Conservation (phyloP, 2,888 invertebrate species). For the Graphium colonna region DNA sequence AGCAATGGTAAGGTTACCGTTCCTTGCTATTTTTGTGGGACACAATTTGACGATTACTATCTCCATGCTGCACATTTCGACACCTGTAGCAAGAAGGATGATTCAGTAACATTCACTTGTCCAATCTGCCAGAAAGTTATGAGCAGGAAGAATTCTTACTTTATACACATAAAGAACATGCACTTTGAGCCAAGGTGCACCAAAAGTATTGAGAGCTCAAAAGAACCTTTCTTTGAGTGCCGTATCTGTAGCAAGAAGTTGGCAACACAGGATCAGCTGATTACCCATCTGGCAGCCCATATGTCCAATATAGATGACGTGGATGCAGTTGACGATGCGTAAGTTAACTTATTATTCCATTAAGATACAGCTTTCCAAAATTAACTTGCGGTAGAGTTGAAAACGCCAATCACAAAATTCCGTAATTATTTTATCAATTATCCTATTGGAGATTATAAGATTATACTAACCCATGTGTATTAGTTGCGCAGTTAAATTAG, state of each 20-base stretch:
- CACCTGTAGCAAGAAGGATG: slow-evolving; percentile 46
- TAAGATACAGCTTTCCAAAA: too few relatives aligned
- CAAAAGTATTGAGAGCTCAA: background rate
- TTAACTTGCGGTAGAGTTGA: too few relatives aligned
- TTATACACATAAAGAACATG: slow-evolving; percentile 50
- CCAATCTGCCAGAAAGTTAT: slow-evolving; percentile 52
- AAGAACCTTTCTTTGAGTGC: slow-evolving; percentile 44
- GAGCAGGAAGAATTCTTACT: slow-evolving; percentile 46
- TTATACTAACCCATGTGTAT: too few relatives aligned
- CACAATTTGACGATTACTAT: slow-evolving; percentile 54
- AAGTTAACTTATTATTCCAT: slow-evolving; percentile 24
- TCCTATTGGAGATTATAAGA: too few relatives aligned
- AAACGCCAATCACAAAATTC: too few relatives aligned
- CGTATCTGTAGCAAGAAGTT: slow-evolving; percentile 61
- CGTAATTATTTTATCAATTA: too few relatives aligned
- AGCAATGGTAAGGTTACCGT: slow-evolving; percentile 37
- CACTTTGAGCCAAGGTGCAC: slow-evolving; percentile 47
- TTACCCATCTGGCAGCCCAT: slow-evolving; percentile 65
- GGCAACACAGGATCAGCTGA: slow-evolving; percentile 54
- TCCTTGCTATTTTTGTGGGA: slow-evolving; percentile 59
- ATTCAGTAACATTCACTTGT: slow-evolving; percentile 43
- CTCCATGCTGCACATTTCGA: slow-evolving; percentile 53
- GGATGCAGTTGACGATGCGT: slow-evolving; percentile 49
- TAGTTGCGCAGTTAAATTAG: too few relatives aligned
- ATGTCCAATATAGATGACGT: slow-evolving; percentile 55